Base-by-base conservation (phyloP, 2,113 vertebrate species). In the Butorides virescens region DNA sequence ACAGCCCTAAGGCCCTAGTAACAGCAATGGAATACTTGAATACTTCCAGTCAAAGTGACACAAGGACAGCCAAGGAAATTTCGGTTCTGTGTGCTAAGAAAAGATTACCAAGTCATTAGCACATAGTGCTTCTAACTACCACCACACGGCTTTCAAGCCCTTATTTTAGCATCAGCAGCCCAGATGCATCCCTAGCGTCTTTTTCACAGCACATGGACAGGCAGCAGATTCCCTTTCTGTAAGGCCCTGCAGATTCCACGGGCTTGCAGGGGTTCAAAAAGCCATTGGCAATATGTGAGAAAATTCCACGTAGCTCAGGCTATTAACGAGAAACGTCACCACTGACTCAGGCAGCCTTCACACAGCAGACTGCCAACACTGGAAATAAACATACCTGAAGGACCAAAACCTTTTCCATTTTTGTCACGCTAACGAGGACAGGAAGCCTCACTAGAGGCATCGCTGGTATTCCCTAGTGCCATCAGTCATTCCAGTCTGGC, bases 111-210 rank as follows among this genome's bases (percentile, higher is more conserved):
- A 27, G 7, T 32, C 32, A 34, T 19, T 20, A 13, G 9, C 65
- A 77, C 19, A 12, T 9, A 18, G 26, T 12, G 25, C 39, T 68
- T 18, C 34, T 37, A 42, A 36, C 21, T 26, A 36, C 25, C 15
- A n/a, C 55, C 3, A 0, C 44, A 25, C 9, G 13, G 36, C 27
- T 47, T 55, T 72, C 53, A 26, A 39, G 46, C 14, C 17, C 34
- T 39, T n/a, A 13, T 16, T 61, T 62, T 6, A 37, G 3, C 5
- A 12, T n/a, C 21, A 14, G 11, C 30, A 61, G 50, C 22, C 42
- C 5, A 32, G 8, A 32, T 3, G 23, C 22, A 8, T 10, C 21
- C 32, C 26, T 3, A 16, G 26, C 1, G 0, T 16, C 49, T 56
- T 49, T 20, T 63, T 13, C 50, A 36, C 32, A 10, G 18, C 27